These are phyloP conservation scores for Melinopterus prodromus DNA, from an alignment of 2,888 invertebrate species.

Conservation along the genomic window DNA sequence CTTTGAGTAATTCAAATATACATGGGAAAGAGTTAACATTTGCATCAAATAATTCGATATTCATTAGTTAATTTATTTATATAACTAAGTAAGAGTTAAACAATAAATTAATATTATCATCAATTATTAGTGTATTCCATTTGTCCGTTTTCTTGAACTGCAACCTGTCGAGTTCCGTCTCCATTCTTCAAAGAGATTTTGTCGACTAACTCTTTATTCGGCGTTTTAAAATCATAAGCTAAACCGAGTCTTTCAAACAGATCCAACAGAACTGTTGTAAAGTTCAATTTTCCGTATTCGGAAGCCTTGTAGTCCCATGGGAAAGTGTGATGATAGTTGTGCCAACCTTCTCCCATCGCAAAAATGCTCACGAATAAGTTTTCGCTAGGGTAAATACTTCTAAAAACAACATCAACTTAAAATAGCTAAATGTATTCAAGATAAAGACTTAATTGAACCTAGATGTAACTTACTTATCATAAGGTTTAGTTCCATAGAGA, in stretches of 20 bases:
- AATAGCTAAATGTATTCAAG: constrained; percentile 8
- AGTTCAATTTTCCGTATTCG: constrained; percentile 71
- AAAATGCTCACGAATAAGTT: constrained; percentile 77
- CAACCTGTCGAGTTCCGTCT: constrained; percentile 57
- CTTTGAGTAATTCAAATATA: no score
- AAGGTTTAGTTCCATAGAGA: constrained; percentile 79
- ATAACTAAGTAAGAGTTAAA: no score
- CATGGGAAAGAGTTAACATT: no score
- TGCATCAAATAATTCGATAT: no score
- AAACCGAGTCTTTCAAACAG: constrained; percentile 73
- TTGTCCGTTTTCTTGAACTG: not conserved
- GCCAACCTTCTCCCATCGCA: constrained; percentile 80
- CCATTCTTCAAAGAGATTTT: constrained; percentile 77
- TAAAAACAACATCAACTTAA: constrained; percentile 52
- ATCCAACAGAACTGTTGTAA: constrained; percentile 76
- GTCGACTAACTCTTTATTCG: constrained; percentile 72
- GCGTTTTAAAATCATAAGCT: constrained; percentile 78
- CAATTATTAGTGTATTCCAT: not conserved
- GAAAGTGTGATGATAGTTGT: constrained; percentile 64
- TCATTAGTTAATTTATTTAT: no score
- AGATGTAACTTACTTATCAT: constrained; percentile 75
- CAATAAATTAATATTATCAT: no score
- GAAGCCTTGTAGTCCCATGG: constrained; percentile 92
- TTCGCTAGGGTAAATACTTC: constrained; percentile 81
- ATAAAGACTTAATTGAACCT: no score